Base-by-base conservation (phyloP, 2,113 vertebrate species). In the Meriones unguiculatus region DNA sequence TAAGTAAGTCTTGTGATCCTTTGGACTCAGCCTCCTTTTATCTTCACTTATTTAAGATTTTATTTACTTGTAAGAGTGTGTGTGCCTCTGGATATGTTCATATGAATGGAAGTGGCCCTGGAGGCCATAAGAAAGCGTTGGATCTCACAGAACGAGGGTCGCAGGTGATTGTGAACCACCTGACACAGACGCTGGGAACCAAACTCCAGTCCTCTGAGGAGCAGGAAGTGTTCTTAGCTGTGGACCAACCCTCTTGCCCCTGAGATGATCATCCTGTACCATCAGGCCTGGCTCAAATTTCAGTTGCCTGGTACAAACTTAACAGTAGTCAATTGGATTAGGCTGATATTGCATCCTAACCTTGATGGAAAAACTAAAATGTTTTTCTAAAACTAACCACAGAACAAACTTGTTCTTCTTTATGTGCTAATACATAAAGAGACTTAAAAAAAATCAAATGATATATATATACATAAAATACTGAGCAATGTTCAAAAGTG, bases 91-190 rank as follows among this genome's bases (percentile, higher is more conserved):
- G 35, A 5, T 81, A 7, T 24, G 32, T 59, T 18, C 35, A 38
- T 10, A 13, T 0, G 2, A 59, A 4, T n/a, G 9, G 5, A 52
- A 22, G 78, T 82, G 54, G 5, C 35, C 20, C 7, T 9, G 2
- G 15, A 82, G 54, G 30, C 78, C 78, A 59, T 6, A 35, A 57
- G 32, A 59, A 54, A 32, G 54, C 15, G 32, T 22, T n/a, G 54
- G 78, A 38, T 59, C 32, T 4, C 54, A n/a, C 22, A 38, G 52
- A 82, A 59, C 20, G 24, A 81, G 78, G 57, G 54, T 59, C 32
- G n/a, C 18, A n/a, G 32, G 52, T n/a, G 32, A 7, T 38, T n/a
- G 35, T 38, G 54, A 24, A 59, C 35, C 5, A n/a, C 12, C 78
- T 59, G 54, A 59, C 54, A 38, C 12, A 11, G 54, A n/a, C 59